Evolutionary conservation across 2,888 invertebrate species (phyloP), one percentile per base, ranked within the genome.

Genomic region (Blastobasis lacticolella): DNA sequence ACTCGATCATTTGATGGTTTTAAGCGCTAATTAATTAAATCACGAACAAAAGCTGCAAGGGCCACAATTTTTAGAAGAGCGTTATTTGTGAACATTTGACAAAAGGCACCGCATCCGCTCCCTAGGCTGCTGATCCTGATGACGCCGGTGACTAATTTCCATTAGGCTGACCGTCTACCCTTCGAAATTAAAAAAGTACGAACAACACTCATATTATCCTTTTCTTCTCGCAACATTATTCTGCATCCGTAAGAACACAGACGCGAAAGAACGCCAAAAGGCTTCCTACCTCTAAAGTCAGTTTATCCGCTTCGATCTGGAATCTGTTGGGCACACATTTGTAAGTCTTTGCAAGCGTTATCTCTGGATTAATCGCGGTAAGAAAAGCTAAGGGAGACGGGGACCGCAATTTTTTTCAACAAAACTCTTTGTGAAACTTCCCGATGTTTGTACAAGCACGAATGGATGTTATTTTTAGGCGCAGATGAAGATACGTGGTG

Each of bases 281-380:
- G 37, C 23, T 51, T 50, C 74, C 69, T 74, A 73, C 79, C 72
- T 74, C 74, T 81, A 78, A 82, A 78, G 69, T 73, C 62, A 69
- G 75, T 81, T 85, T 86, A 86, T 86, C 86, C 73, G 78, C 81
- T 84, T 77, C 68, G 69, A 85, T 85, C 84, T 79, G 75, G 75
- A 80, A 84, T 84, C 85, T 83, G 75, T 80, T 81, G 78, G 77
- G 84, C 79, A 84, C 85, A 86, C 79, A 84, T 84, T 83, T 81
- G 74, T 76, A 62, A 59, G 74, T 75, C 78, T 80, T 81, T 83
- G 78, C 69, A 78, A 71, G 56, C 67, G 71, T 82, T 86, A 86
- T 86, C 86, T 63, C 48, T 58, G 79, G 78, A 75, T 80, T 73
- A 72, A 73, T 73, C 73, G 60, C 58, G 51, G 60, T 58, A 59